Conservation (phyloP, 2,797 vertebrate genomes). For the Arnoldichthys spilopterus region DNA sequence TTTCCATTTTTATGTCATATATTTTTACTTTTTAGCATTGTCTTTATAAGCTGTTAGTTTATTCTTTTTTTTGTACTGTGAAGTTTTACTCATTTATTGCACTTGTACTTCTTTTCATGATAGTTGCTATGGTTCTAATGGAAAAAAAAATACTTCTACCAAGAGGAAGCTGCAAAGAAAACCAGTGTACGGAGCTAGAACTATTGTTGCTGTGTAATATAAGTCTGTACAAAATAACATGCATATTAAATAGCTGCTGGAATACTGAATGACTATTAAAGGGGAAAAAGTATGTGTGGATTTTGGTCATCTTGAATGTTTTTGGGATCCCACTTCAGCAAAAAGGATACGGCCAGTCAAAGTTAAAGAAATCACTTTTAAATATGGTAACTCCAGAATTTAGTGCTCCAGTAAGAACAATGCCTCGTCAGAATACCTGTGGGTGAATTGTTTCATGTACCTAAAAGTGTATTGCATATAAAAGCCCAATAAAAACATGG, state of each 20-base stretch:
- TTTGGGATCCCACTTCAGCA: too few species aligned
- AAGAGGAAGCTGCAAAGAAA: slow-evolving; percentile 54
- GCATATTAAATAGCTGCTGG: slow-evolving; percentile 68
- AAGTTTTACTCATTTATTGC: slow-evolving; percentile 57
- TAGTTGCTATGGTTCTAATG: slow-evolving; percentile 51
- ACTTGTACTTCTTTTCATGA: slow-evolving; percentile 58
- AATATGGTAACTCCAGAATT: too few species aligned
- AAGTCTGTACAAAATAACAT: slow-evolving; percentile 64
- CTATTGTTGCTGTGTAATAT: slow-evolving; percentile 61
- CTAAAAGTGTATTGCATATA: too few species aligned
- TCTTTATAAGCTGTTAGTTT: slow-evolving; percentile 59
- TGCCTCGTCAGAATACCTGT: too few species aligned
- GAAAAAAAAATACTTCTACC: slow-evolving; percentile 36
- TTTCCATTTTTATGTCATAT: slow-evolving; percentile 45
- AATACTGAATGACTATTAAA: slow-evolving; percentile 66
- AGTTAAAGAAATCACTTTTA: too few species aligned
- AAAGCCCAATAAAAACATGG: too few species aligned
- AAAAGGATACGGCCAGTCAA: too few species aligned
- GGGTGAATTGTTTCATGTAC: too few species aligned
- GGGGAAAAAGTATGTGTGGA: slow-evolving; percentile 35
- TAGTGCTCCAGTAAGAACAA: too few species aligned
- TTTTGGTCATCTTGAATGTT: slow-evolving; percentile 3
- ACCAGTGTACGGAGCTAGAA: slow-evolving; percentile 48
- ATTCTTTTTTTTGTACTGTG: slow-evolving; percentile 55
- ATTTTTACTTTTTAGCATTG: slow-evolving; percentile 53